Percentiles rank a stretch among this genome's conserved stretches.
phyloP scores from a whole-genome alignment of 2,797 vertebrate species.

The Hypotaenidia philippensis region DNA sequence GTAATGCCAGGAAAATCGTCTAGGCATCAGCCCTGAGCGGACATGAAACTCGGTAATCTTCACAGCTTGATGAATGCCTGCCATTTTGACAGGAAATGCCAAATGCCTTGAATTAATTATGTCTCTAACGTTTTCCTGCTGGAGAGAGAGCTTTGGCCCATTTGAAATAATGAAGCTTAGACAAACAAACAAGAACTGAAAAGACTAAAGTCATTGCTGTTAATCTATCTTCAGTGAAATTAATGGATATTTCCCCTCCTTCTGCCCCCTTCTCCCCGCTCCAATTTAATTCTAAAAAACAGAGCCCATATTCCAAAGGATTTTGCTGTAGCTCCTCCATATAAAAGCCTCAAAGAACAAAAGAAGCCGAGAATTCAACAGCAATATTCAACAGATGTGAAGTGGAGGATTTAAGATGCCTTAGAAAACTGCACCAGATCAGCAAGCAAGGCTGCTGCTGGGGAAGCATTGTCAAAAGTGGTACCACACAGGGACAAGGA shows the following conservation, averaged over 20 bases:
- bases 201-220: neutral
- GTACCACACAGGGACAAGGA: neutral
- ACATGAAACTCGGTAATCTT: neutral
- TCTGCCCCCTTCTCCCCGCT: neutral
- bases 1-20: neutral
- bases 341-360: neutral
- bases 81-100: slow-evolving; percentile 59
- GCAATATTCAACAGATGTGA: neutral
- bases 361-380: neutral
- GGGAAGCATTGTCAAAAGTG: neutral
- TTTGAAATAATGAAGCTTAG: slow-evolving; percentile 24
- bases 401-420: neutral
- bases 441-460: neutral
- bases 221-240: neutral
- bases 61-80: slow-evolving; percentile 26
- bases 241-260: neutral
- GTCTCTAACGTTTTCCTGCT: slow-evolving; percentile 40
- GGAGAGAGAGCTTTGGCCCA: neutral
- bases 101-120: slow-evolving; percentile 52
- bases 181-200: slow-evolving; percentile 55
- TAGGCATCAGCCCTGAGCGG: neutral
- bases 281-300: neutral
- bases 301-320: neutral
- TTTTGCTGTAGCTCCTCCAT: neutral
- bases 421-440: neutral